phyloP scores from a whole-genome alignment of 1,140 invertebrate species.

The Arion vulgaris region DNA sequence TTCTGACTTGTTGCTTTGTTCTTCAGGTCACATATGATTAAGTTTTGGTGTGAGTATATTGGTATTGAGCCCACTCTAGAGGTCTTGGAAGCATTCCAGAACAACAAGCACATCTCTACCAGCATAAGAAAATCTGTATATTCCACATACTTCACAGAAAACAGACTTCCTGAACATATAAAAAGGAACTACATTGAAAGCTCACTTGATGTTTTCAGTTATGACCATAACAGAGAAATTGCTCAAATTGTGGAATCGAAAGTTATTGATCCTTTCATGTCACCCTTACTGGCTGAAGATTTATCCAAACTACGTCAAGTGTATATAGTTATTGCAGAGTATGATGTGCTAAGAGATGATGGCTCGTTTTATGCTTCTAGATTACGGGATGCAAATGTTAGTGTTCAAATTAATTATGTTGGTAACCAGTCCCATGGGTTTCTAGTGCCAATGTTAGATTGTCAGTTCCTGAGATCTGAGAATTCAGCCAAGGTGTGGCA shows the following conservation, averaged over 20 bases:
- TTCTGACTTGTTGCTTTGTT: background rate
- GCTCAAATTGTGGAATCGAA: constrained; percentile 34
- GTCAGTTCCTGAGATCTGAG: background rate
- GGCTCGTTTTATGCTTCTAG: constrained; percentile 46
- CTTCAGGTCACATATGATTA: constrained; percentile 21
- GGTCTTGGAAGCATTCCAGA: background rate
- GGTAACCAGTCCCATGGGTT: constrained; percentile 37
- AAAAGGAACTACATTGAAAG: background rate
- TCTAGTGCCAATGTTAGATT: background rate
- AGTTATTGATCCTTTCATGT: constrained; percentile 43
- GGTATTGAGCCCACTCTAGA: constrained; percentile 2
- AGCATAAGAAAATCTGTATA: constrained; percentile 38
- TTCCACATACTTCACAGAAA: constrained; percentile 1
- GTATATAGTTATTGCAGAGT: constrained; percentile 45
- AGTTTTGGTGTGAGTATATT: constrained; percentile 40
- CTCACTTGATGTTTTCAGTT: background rate
- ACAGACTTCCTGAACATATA: background rate
- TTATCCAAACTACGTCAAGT: constrained; percentile 38
- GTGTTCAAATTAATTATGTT: constrained; percentile 37
- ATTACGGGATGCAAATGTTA: constrained; percentile 42
- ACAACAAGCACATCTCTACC: constrained; percentile 38
- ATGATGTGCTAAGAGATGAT: constrained; percentile 52
- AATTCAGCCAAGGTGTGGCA: background rate
- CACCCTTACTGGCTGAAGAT: constrained; percentile 45
- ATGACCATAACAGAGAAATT: background rate